Base-by-base conservation (phyloP, 2,797 vertebrate species). In the Mus spretus region DNA sequence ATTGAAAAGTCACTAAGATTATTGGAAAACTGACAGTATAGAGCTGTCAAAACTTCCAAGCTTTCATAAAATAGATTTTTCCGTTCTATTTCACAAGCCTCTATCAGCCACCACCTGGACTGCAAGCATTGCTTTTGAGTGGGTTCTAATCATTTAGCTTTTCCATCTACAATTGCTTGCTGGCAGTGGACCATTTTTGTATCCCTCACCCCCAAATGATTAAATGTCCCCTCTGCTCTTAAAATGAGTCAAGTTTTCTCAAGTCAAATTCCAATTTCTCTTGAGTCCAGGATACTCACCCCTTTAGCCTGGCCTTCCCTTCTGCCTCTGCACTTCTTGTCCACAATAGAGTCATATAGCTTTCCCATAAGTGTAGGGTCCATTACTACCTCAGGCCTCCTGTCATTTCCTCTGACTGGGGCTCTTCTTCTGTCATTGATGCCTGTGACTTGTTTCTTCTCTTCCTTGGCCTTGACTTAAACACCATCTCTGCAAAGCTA, bases 401-500 rank as follows among this genome's bases (percentile, higher is more conserved):
- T 24, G 9, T 9, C 34, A 87, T 83, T 86, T 55, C 26, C n/a
- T 77, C 34, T 6, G 17, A 28, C 0, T 13, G 24, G 19, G 44
- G 1, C 6, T 80, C 26, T 63, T 80, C 31, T 63, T 65, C 19
- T n/a, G 67, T 53, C 7, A 0, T 2, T 15, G n/a, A 82, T 72
- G 40, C 8, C 57, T 72, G 0, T 44, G 72, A 85, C 81, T 40
- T 20, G 8, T 63, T 74, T 28, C 59, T 93, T 65, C 34, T 70
- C 47, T 67, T 75, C 89, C 47, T 90, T 77, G 44, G 28, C n/a
- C 81, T 90, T 86, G 96, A 24, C 53, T 65, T 89, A 81, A 89
- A 61, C 24, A n/a, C 53, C 37, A 17, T n/a, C 14, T 53, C n/a
- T 59, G 70, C 63, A 90, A 77, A 85, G 63, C 78, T 72, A 61